Evolutionary conservation across 1,140 invertebrate species (phyloP).

Genomic region (Arctopsyche grandis): DNA sequence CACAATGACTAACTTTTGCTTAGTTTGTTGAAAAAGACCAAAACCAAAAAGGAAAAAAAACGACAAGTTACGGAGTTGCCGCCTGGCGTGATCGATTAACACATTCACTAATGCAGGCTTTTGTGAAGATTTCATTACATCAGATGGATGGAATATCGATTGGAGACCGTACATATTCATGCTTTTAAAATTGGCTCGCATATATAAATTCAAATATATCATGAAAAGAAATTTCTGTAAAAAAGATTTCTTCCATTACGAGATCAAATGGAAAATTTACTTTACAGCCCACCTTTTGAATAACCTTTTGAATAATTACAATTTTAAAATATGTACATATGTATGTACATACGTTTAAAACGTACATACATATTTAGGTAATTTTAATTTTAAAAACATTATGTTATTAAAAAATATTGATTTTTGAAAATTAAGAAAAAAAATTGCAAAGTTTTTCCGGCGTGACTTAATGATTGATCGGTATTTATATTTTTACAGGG

Average conservation of each 20-base stretch:
- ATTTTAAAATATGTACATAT: too few relatives aligned
- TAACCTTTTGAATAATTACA: too few relatives aligned
- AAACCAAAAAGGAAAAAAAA: constrained; percentile 9
- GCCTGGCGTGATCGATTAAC: constrained; percentile 33
- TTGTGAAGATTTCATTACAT: constrained; percentile 25
- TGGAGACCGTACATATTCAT: background rate
- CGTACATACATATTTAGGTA: background rate
- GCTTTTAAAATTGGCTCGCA: too few relatives aligned
- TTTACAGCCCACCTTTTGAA: too few relatives aligned
- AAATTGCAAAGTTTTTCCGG: background rate
- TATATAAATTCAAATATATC: too few relatives aligned
- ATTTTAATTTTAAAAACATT: background rate
- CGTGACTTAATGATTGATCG: background rate
- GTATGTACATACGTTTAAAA: background rate
- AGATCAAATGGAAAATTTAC: too few relatives aligned
- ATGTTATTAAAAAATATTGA: background rate
- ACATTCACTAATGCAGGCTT: constrained; percentile 27
- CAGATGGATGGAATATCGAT: constrained; percentile 27
- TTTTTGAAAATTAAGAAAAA: background rate
- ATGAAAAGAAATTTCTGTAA: too few relatives aligned
- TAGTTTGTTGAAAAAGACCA: constrained; percentile 17
- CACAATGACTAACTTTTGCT: constrained; percentile 33
- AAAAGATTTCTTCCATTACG: too few relatives aligned
- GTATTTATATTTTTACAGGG: constrained; percentile 12
- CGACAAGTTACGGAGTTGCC: background rate